Conservation (phyloP, 2,797 vertebrate species). For the Anguilla pacifica region DNA sequence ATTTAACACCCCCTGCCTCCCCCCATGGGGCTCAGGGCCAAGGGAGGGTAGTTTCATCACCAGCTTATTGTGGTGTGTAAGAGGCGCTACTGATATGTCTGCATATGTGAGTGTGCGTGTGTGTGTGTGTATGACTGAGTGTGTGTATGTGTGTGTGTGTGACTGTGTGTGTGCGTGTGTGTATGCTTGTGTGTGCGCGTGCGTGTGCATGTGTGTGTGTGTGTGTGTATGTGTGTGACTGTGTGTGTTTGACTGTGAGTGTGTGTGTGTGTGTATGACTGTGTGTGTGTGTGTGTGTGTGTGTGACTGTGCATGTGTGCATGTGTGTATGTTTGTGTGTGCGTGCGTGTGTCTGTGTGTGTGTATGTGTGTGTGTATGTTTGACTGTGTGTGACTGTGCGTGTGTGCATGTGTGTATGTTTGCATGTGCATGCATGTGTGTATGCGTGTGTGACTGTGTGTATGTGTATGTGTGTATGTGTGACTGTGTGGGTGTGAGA, state of each 20-base stretch:
- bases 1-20: conserved; percentile 13
- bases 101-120: not conserved
- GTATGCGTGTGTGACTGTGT: not conserved
- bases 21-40: not conserved
- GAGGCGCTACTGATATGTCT: not conserved
- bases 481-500: conserved; percentile 25
- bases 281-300: not conserved
- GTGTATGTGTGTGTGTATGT: not conserved
- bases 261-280: not conserved
- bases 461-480: conserved; percentile 19
- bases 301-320: conserved; percentile 18
- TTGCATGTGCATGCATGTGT: not conserved
- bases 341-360: not conserved
- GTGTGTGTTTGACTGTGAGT: not conserved
- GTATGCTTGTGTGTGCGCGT: not conserved
- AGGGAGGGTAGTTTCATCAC: conserved; percentile 8
- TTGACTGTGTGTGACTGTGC: not conserved
- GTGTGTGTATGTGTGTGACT: conserved; percentile 23
- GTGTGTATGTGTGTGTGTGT: not conserved
- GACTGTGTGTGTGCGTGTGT: not conserved
- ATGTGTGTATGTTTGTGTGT: conserved; percentile 10
- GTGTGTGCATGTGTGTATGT: not conserved
- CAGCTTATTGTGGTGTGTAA: conserved; percentile 20
- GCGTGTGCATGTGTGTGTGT: not conserved
- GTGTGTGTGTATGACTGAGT: not conserved